A percentile compares a stretch with the other conserved stretches of the same genome.
phyloP scores from a whole-genome alignment of 2,888 invertebrate genomes.

The Scaeva pyrastri region DNA sequence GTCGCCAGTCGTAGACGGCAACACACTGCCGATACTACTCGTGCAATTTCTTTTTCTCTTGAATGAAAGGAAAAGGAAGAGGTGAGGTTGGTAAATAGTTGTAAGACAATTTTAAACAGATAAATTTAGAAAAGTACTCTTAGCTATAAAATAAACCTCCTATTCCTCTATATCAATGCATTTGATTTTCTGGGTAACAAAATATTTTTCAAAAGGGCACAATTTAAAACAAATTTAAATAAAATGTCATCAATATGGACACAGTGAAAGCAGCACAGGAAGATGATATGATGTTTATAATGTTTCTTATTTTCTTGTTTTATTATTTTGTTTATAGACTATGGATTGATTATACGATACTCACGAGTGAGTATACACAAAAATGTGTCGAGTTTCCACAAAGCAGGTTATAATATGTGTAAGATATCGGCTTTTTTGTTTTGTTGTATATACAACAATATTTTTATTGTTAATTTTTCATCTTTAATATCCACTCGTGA shows the following conservation, averaged over 20 bases:
- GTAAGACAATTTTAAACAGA: too few relatives aligned
- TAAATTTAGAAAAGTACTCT: too few relatives aligned
- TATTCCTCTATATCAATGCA: too few relatives aligned
- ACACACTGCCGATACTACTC: too few relatives aligned
- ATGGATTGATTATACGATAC: constrained; percentile 58
- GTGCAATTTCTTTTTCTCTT: too few relatives aligned
- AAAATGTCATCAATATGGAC: neutral
- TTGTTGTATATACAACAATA: neutral
- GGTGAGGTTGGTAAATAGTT: too few relatives aligned
- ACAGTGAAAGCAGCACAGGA: constrained; percentile 11
- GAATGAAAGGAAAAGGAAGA: too few relatives aligned
- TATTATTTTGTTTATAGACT: constrained; percentile 47
- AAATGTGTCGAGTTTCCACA: constrained; percentile 53
- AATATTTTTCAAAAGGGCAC: neutral
- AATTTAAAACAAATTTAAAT: neutral
- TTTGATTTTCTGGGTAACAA: too few relatives aligned
- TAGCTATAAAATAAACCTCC: too few relatives aligned
- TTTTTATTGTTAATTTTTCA: neutral
- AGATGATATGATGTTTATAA: constrained; percentile 35
- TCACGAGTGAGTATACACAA: constrained; percentile 41
- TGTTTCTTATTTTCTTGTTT: constrained; percentile 6
- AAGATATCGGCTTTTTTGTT: neutral
- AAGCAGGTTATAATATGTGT: constrained; percentile 1
- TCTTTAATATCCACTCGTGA: constrained; percentile 22
- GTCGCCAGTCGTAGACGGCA: too few relatives aligned